These are phyloP conservation scores for Melangyna quadrimaculata DNA, from an alignment of 2,888 invertebrate genomes.

Conservation along the genomic window DNA sequence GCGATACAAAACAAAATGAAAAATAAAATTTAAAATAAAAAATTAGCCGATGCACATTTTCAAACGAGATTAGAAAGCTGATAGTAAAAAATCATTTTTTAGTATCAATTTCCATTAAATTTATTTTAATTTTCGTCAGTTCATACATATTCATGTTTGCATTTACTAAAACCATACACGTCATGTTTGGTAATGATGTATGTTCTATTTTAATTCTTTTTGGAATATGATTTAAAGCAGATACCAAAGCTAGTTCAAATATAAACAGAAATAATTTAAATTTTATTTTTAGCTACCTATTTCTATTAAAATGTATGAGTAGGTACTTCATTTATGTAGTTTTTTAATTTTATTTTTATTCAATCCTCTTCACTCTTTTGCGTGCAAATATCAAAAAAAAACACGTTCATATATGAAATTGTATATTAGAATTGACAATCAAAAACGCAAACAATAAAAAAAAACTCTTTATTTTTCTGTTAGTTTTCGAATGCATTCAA, in stretches of 20 bases:
- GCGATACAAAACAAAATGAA: too few species aligned
- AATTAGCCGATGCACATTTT: too few species aligned
- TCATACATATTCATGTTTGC: neutral
- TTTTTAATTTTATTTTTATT: neutral
- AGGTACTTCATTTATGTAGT: neutral
- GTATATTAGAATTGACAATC: neutral
- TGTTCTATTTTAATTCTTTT: neutral
- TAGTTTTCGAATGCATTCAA: conserved; percentile 30
- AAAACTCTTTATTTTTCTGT: conserved; percentile 23
- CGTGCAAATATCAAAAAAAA: neutral
- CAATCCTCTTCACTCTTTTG: neutral
- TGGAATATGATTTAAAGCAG: neutral
- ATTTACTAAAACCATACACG: neutral
- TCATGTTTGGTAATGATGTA: neutral
- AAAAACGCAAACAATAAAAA: neutral
- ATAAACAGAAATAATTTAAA: neutral
- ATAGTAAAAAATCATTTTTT: too few species aligned
- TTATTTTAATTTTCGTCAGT: neutral
- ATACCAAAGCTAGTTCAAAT: neutral
- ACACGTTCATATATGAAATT: neutral
- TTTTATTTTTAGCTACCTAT: neutral
- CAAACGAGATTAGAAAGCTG: too few species aligned
- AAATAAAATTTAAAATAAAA: too few species aligned
- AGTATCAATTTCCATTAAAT: too few species aligned
- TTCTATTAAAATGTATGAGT: neutral